phyloP scores from a whole-genome alignment of 1,140 invertebrate species.

The Pseudomyrmex sp. region DNA sequence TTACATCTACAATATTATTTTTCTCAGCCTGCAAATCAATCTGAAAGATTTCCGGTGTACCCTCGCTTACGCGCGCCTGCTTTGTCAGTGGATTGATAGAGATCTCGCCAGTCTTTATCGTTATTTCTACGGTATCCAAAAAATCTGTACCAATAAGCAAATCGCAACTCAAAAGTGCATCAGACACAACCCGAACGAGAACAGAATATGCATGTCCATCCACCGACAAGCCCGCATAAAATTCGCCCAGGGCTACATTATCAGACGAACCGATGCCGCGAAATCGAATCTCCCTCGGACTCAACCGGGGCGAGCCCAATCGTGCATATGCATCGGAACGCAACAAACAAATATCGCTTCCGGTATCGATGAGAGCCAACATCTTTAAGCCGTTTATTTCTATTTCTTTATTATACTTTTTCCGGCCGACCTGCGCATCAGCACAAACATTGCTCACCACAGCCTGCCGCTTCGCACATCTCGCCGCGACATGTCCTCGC shows the following conservation, averaged over 20 bases:
- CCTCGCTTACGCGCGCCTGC: too few relatives aligned
- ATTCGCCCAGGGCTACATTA: slow-evolving; percentile 19
- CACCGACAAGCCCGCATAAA: slow-evolving; percentile 8
- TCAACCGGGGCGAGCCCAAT: slow-evolving; percentile 2
- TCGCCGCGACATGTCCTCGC: slow-evolving; percentile 5
- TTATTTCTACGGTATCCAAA: neutral
- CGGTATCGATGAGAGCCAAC: neutral
- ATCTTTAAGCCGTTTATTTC: slow-evolving; percentile 5
- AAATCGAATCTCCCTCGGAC: slow-evolving; percentile 11
- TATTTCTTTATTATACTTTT: neutral
- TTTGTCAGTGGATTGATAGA: neutral
- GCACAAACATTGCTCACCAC: neutral
- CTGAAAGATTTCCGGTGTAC: neutral
- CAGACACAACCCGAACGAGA: slow-evolving; percentile 32
- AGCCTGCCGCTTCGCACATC: neutral
- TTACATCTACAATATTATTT: neutral
- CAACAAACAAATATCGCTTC: slow-evolving; percentile 32
- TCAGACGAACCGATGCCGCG: neutral
- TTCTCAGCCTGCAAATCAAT: neutral
- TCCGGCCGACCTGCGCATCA: neutral
- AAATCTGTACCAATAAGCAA: slow-evolving; percentile 58
- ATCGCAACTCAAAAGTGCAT: slow-evolving; percentile 13
- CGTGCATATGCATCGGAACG: neutral
- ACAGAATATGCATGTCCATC: slow-evolving; percentile 5
- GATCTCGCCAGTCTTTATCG: neutral